These are phyloP conservation scores for Scomber colias DNA, from an alignment of 2,113 vertebrate genomes.

Conservation along the genomic window DNA sequence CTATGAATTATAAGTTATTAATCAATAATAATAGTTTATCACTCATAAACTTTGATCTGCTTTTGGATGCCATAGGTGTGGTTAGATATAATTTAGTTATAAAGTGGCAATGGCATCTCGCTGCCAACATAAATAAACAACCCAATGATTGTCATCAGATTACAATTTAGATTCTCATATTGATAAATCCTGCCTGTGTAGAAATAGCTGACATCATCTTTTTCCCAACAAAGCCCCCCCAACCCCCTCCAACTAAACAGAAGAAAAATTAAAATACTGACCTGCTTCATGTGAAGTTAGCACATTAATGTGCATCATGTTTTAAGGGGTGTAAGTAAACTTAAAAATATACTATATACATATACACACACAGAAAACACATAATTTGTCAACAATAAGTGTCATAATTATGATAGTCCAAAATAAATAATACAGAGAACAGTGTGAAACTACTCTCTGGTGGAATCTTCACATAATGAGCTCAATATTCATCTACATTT, in stretches of 20 bases:
- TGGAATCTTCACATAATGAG: no score
- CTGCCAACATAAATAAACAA: constrained; percentile 27
- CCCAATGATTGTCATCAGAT: neutral
- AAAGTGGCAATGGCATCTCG: neutral
- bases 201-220: neutral
- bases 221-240: neutral
- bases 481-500: no score
- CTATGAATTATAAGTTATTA: neutral
- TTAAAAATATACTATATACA: no score
- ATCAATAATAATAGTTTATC: neutral
- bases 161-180: neutral
- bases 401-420: no score
- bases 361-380: no score
- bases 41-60: neutral
- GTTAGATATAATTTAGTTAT: constrained; percentile 12
- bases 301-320: no score
- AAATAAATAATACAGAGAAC: no score
- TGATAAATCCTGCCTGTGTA: neutral
- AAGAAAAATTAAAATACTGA: neutral
- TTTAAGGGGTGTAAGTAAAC: no score
- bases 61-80: neutral
- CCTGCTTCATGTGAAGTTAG: neutral
- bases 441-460: no score
- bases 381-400: no score
- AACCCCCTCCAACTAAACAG: neutral